These are phyloP conservation scores for Ibidorhyncha struthersii DNA, from an alignment of 2,113 vertebrate genomes.

Conservation along the genomic window DNA sequence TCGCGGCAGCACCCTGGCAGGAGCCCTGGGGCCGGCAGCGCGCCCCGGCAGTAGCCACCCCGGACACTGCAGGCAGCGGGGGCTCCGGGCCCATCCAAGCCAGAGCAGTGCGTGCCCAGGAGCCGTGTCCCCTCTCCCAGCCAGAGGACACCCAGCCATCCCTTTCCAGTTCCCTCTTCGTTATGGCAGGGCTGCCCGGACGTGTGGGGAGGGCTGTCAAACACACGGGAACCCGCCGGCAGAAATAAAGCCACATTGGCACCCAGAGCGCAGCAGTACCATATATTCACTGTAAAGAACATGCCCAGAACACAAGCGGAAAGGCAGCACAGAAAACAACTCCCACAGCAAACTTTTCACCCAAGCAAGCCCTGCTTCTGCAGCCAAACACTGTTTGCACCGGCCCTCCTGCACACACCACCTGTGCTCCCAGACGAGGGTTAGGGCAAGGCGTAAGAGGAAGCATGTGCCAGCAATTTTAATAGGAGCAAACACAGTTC, in stretches of 20 bases:
- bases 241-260: neutral
- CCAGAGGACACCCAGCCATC: rapidly evolving
- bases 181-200: rapidly evolving
- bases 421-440: neutral
- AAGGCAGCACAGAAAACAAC: neutral
- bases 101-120: rapidly evolving
- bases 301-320: neutral
- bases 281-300: neutral
- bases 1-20: rapidly evolving
- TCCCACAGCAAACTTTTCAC: neutral
- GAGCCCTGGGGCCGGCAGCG: neutral
- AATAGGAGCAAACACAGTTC: neutral
- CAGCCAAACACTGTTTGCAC: rapidly evolving
- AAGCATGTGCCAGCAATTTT: neutral
- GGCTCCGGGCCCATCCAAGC: neutral
- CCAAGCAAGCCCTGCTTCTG: neutral
- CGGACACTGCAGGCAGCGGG: neutral
- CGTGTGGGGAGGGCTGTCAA: neutral
- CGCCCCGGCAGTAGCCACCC: neutral
- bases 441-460: neutral
- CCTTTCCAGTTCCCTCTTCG: rapidly evolving
- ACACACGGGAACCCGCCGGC: rapidly evolving
- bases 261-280: neutral
- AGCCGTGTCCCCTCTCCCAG: neutral
- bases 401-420: neutral